Conservation (phyloP, 2,113 vertebrate species). For the Acrocephalus arundinaceus region DNA sequence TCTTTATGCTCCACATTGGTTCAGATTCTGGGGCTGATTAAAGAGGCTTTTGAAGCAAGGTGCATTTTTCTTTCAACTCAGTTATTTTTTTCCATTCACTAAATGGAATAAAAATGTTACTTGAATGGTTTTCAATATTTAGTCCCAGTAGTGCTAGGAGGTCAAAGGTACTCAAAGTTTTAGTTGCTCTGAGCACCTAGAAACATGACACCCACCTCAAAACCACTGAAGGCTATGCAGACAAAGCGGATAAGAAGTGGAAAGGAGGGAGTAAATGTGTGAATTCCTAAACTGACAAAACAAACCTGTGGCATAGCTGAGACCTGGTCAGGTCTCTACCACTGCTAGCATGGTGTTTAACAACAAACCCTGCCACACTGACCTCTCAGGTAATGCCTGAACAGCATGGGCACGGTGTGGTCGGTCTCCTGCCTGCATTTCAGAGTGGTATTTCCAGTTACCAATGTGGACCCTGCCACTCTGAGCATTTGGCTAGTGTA, state of each 20-base stretch:
- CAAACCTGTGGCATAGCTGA: not conserved
- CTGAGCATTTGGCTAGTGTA: not conserved
- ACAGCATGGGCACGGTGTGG: accelerated
- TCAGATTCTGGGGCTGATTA: constrained; percentile 33
- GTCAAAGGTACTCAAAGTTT: not conserved
- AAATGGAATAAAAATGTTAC: not conserved
- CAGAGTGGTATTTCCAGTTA: not conserved
- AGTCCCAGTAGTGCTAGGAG: not conserved
- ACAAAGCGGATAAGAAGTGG: not conserved
- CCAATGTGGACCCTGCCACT: not conserved
- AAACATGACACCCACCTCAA: not conserved
- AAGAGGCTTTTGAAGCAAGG: constrained; percentile 35
- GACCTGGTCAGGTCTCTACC: not conserved
- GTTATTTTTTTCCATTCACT: constrained; percentile 10
- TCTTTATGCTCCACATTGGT: constrained; percentile 20
- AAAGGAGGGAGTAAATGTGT: not conserved
- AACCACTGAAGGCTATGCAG: not conserved
- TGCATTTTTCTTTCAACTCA: not conserved
- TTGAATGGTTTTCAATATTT: not conserved
- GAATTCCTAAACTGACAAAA: not conserved
- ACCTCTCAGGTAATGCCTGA: accelerated
- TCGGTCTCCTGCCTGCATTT: not conserved
- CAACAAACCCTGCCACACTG: accelerated
- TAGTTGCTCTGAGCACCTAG: not conserved
- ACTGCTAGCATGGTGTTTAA: accelerated